These are phyloP conservation scores for Limnephilus marmoratus DNA, from an alignment of 2,888 invertebrate species.

Conservation along the genomic window DNA sequence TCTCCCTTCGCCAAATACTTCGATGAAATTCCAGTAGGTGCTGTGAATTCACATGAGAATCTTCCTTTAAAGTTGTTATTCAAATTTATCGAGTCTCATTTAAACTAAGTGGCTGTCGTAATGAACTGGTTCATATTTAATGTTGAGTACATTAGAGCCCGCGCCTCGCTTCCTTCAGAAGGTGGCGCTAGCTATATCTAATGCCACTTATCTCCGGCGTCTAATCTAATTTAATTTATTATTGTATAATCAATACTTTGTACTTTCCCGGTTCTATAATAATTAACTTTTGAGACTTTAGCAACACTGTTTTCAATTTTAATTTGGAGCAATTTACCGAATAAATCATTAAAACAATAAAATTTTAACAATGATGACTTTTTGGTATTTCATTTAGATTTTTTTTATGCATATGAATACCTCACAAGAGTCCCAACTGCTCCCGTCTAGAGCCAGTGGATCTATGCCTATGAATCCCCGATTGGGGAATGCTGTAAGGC, in stretches of 20 bases:
- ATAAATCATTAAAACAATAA: neutral
- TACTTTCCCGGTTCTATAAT: neutral
- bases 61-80: neutral
- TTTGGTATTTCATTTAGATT: no score
- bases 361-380: neutral
- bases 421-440: no score
- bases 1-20: neutral
- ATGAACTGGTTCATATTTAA: neutral
- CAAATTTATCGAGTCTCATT: conserved; percentile 1
- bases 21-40: neutral
- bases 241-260: neutral
- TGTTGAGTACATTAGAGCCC: neutral
- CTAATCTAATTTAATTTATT: neutral
- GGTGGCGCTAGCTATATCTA: neutral
- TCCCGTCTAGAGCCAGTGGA: no score
- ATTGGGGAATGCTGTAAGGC: no score
- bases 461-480: no score
- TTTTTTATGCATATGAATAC: no score
- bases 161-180: neutral
- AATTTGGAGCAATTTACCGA: neutral
- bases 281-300: neutral
- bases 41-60: neutral
- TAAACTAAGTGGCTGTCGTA: neutral
- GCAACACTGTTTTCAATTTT: neutral
- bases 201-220: neutral